Percentiles rank a stretch among this genome's conserved stretches.
Evolutionary conservation across 2,888 invertebrate species (phyloP).

Genomic region (Platerodrilus igneus): DNA sequence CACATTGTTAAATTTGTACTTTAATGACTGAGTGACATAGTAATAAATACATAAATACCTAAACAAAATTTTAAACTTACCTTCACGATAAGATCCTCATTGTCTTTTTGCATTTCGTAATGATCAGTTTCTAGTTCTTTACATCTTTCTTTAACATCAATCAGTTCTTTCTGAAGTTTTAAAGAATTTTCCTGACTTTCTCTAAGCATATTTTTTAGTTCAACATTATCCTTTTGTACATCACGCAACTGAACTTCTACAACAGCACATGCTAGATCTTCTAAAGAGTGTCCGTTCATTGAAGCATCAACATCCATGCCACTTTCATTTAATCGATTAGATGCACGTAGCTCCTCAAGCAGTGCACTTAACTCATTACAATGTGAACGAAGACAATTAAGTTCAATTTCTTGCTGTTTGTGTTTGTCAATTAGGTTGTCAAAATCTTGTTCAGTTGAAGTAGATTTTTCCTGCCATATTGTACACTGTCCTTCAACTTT

Average conservation of each 20-base stretch:
- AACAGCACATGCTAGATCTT: slow-evolving; percentile 44
- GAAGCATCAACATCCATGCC: slow-evolving; percentile 28
- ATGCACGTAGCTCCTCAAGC: slow-evolving; percentile 46
- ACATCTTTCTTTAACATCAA: slow-evolving; percentile 7
- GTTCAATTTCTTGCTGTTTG: slow-evolving; percentile 35
- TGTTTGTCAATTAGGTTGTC: slow-evolving; percentile 34
- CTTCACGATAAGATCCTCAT: slow-evolving; percentile 15
- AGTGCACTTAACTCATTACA: slow-evolving; percentile 44
- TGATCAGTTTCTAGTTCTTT: slow-evolving; percentile 15
- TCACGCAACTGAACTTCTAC: slow-evolving; percentile 47
- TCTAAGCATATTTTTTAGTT: slow-evolving; percentile 27
- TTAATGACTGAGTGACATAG: too few relatives aligned
- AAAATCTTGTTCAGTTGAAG: slow-evolving; percentile 36
- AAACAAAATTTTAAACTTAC: too few relatives aligned
- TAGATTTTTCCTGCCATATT: slow-evolving; percentile 38
- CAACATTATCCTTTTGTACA: slow-evolving; percentile 36
- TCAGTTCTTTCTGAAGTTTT: slow-evolving; percentile 15
- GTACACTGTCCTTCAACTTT: slow-evolving; percentile 41
- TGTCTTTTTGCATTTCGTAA: slow-evolving; percentile 13
- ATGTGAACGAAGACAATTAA: slow-evolving; percentile 33
- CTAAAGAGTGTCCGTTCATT: slow-evolving; percentile 24
- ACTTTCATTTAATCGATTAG: slow-evolving; percentile 31
- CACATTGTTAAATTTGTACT: too few relatives aligned
- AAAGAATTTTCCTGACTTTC: slow-evolving; percentile 16
- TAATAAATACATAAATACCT: too few relatives aligned